phyloP scores from a whole-genome alignment of 2,113 vertebrate species.

The Gadus chalcogrammus region DNA sequence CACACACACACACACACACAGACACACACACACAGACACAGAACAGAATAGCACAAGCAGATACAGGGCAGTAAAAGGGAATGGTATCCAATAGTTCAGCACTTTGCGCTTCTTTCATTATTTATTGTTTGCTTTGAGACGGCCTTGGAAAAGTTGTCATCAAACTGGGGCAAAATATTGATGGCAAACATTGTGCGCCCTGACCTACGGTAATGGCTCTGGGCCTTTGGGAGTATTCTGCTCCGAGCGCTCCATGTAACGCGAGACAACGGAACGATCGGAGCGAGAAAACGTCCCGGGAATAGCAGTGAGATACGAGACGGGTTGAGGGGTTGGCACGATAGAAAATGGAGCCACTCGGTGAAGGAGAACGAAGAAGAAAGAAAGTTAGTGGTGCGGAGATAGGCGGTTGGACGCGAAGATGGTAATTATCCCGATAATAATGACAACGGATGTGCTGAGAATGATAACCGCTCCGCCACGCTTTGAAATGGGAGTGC shows the following conservation, averaged over 20 bases:
- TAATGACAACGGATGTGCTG: not conserved
- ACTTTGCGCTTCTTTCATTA: constrained; percentile 30
- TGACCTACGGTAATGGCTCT: constrained; percentile 19
- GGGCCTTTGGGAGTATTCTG: constrained; percentile 25
- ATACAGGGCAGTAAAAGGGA: not conserved
- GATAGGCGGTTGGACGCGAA: not conserved
- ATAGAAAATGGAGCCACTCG: too few relatives aligned
- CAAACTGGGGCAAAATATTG: constrained; percentile 41
- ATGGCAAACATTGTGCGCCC: constrained; percentile 38
- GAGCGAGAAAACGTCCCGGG: constrained; percentile 7
- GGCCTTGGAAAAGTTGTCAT: constrained; percentile 32
- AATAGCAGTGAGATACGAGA: constrained; percentile 7
- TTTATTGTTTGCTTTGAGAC: constrained; percentile 27
- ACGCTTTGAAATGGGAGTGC: not conserved
- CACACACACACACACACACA: not conserved
- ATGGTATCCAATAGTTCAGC: constrained; percentile 25
- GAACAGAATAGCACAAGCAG: not conserved
- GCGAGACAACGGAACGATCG: not conserved
- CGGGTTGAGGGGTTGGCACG: not conserved
- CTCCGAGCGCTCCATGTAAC: constrained; percentile 31
- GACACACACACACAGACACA: too few relatives aligned
- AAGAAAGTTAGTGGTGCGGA: not conserved
- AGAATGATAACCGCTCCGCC: not conserved
- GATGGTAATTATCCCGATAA: not conserved
- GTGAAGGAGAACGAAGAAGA: not conserved